A percentile compares a stretch with the other conserved stretches of the same genome.
Evolutionary conservation across 2,888 invertebrate genomes (phyloP).

Genomic region (Sesia apiformis): DNA sequence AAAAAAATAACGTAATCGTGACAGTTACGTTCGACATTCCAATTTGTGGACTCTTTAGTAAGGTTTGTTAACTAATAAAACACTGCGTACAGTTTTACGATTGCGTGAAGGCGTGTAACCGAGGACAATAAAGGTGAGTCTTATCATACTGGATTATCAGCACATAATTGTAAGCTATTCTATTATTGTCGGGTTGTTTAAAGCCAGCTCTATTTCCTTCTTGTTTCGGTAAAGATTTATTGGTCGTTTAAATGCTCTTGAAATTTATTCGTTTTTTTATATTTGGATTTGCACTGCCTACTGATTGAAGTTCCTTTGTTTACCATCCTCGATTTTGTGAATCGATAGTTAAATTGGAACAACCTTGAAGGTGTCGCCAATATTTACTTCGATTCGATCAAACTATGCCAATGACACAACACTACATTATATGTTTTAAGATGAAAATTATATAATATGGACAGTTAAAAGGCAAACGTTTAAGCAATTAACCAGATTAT

Average conservation of each 20-base stretch:
- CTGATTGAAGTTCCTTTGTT: background rate
- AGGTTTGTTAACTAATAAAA: slow-evolving; percentile 24
- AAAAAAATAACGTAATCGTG: slow-evolving; percentile 3
- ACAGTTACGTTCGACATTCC: slow-evolving; percentile 1
- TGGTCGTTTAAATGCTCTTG: too few species aligned
- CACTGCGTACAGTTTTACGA: slow-evolving; percentile 17
- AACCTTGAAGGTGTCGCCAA: slow-evolving; percentile 49
- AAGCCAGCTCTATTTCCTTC: too few species aligned
- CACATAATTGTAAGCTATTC: too few species aligned
- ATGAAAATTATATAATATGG: too few species aligned
- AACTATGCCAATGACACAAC: slow-evolving; percentile 40
- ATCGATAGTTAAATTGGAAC: slow-evolving; percentile 31
- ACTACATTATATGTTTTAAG: too few species aligned
- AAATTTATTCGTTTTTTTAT: too few species aligned
- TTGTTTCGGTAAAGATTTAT: too few species aligned
- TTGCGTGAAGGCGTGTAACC: slow-evolving; percentile 20
- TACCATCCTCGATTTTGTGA: background rate
- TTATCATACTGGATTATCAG: slow-evolving; percentile 4
- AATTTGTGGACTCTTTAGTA: slow-evolving; percentile 14
- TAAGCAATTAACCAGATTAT: too few species aligned
- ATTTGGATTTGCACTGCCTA: too few species aligned
- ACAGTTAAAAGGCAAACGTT: too few species aligned
- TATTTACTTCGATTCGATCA: slow-evolving; percentile 36
- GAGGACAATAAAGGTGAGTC: slow-evolving; percentile 35
- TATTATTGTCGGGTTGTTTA: too few species aligned